Conservation (phyloP, 2,113 vertebrate species). For the Ursus arctos region DNA sequence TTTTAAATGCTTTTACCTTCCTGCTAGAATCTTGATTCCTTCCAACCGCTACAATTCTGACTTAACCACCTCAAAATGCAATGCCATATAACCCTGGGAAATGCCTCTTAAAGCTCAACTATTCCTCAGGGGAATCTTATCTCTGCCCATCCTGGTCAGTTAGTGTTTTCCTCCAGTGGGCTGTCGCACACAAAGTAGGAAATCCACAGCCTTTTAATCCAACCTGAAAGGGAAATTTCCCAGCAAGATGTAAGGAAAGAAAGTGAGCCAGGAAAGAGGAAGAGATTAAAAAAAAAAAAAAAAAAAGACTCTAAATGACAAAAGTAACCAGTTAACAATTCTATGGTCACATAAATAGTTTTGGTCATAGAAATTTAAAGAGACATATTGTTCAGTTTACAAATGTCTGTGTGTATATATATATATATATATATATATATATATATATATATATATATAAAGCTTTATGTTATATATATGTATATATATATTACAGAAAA, state of each 20-base stretch:
- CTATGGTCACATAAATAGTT: neutral
- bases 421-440: neutral
- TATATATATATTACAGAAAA: neutral
- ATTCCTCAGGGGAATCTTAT: neutral
- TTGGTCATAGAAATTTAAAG: neutral
- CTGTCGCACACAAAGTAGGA: neutral
- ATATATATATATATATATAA: neutral
- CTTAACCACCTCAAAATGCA: neutral
- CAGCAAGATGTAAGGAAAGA: neutral
- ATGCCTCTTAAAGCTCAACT: neutral
- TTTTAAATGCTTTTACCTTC: slow-evolving; percentile 13
- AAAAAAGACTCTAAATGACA: neutral
- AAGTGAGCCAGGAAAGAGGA: neutral
- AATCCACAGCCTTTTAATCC: neutral
- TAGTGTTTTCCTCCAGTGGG: neutral
- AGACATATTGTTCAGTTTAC: neutral
- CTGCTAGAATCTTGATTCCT: neutral
- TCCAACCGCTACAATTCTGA: neutral
- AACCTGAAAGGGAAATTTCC: neutral
- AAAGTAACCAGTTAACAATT: neutral
- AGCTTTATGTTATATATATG: neutral
- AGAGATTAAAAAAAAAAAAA: neutral
- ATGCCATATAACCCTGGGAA: neutral
- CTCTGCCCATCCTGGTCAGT: neutral
- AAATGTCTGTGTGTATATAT: neutral